Evolutionary conservation across 2,113 vertebrate species (phyloP).

Genomic region (Natator depressus): DNA sequence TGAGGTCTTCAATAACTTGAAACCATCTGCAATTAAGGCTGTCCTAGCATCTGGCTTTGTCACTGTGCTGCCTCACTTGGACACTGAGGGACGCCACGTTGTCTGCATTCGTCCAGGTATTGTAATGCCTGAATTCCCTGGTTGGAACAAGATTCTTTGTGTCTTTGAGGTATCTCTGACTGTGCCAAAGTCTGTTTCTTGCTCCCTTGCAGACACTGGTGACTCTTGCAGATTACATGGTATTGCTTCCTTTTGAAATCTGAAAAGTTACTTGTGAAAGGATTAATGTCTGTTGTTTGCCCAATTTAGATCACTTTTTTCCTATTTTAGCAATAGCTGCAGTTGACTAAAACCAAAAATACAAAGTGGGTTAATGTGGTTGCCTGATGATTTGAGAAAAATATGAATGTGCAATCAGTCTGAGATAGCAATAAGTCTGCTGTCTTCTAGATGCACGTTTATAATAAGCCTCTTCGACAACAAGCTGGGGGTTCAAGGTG

Average conservation of each 20-base stretch:
- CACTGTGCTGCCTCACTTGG: constrained; percentile 89
- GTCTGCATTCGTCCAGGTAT: constrained; percentile 94
- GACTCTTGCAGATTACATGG: neutral
- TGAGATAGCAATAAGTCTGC: neutral
- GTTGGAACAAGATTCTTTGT: neutral
- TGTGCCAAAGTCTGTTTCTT: neutral
- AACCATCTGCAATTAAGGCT: constrained; percentile 89
- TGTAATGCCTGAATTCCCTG: neutral
- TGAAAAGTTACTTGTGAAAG: neutral
- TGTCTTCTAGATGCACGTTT: neutral
- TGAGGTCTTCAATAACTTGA: constrained; percentile 93
- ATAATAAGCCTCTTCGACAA: neutral
- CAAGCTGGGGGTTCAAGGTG: neutral
- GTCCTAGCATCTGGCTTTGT: constrained; percentile 94
- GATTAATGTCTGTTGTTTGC: accelerated
- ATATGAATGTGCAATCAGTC: neutral
- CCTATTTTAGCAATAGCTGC: neutral
- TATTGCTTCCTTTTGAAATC: neutral
- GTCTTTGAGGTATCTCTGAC: neutral
- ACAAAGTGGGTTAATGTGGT: neutral
- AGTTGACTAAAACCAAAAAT: neutral
- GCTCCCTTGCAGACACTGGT: neutral
- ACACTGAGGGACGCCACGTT: constrained; percentile 91
- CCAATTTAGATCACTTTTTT: neutral
- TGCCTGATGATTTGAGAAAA: neutral